Percentiles rank a stretch among this genome's conserved stretches.
phyloP scores from a whole-genome alignment of 2,113 vertebrate species.

The Pangasianodon gigas region DNA sequence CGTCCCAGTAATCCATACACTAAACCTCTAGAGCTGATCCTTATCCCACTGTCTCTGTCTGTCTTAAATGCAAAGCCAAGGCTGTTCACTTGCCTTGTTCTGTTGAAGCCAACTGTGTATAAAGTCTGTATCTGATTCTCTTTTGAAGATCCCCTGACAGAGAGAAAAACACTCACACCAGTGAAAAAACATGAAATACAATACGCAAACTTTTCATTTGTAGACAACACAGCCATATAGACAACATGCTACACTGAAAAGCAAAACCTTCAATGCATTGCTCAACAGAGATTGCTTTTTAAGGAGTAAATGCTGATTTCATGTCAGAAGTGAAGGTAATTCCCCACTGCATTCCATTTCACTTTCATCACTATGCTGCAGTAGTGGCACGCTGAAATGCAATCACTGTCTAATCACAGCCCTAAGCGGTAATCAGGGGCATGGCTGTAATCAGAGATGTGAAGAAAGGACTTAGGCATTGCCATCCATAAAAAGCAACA shows the following conservation, averaged over 20 bases:
- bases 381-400: neutral
- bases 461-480: neutral
- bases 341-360: neutral
- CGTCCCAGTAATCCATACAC: constrained; percentile 55
- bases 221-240: neutral
- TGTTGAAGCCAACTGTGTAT: constrained; percentile 4
- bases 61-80: neutral
- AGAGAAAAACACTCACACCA: neutral
- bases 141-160: neutral
- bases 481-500: neutral
- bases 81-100: neutral
- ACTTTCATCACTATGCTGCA: neutral
- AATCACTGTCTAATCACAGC: neutral
- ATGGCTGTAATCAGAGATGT: neutral
- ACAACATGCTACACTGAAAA: neutral
- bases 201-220: neutral
- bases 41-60: constrained; percentile 21
- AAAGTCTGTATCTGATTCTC: neutral
- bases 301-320: neutral
- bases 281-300: neutral
- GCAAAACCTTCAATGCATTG: neutral
- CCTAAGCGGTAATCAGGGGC: neutral
- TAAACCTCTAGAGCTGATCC: constrained; percentile 56
- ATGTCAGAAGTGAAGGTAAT: neutral
- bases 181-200: too few relatives aligned